Conservation (phyloP, 1,140 invertebrate species). For the Rhizoglyphus robini region DNA sequence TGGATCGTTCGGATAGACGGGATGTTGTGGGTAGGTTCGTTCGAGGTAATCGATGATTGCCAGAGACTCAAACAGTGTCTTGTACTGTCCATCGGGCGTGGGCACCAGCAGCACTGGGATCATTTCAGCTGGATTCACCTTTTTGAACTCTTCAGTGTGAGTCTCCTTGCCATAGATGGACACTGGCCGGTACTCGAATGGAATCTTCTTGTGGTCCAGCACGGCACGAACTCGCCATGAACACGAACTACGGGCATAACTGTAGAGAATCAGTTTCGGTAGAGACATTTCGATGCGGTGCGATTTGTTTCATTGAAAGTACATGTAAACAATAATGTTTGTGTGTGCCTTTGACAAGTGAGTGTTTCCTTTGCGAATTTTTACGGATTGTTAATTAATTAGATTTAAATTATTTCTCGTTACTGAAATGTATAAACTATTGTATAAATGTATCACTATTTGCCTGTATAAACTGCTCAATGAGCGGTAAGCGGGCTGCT, state of each 20-base stretch:
- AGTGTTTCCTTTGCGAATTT: no score
- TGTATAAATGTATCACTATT: no score
- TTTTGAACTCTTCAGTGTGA: conserved; percentile 42
- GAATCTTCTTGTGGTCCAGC: conserved; percentile 81
- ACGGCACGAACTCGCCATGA: conserved; percentile 36
- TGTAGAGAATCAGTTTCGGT: conserved; percentile 28
- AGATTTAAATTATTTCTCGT: no score
- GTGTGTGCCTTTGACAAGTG: no score
- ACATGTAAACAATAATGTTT: no score
- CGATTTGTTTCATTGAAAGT: no score
- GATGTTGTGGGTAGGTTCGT: conserved; percentile 61
- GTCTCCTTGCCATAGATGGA: conserved; percentile 70
- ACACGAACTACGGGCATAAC: conserved; percentile 35
- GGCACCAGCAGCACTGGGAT: conserved; percentile 76
- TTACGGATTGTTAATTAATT: no score
- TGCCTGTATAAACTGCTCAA: no score
- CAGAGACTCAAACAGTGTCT: conserved; percentile 37
- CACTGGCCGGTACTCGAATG: conserved; percentile 81
- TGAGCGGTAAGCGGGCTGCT: no score
- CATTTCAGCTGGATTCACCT: conserved; percentile 64
- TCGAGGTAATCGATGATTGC: conserved; percentile 92
- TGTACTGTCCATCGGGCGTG: conserved; percentile 53
- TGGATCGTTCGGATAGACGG: conserved; percentile 70
- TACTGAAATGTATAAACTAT: no score
- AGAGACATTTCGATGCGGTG: not conserved